Evolutionary conservation across 2,113 vertebrate species (phyloP).

Genomic region (Pituophis catenifer): DNA sequence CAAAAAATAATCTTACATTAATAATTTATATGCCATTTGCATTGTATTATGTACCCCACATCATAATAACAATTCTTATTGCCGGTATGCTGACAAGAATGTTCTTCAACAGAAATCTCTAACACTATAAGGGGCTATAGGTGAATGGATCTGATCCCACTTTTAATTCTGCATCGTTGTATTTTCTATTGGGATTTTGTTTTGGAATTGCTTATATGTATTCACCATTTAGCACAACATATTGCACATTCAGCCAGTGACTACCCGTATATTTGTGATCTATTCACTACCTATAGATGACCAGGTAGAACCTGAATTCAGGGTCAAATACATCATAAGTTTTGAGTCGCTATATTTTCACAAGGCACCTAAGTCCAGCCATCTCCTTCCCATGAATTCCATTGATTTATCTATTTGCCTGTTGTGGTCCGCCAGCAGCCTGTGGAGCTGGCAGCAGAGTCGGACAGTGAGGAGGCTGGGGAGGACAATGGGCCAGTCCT

Average conservation of each 20-base stretch:
- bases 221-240: background rate
- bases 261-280: background rate
- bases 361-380: background rate
- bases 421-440: no score
- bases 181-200: background rate
- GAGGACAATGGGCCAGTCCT: no score
- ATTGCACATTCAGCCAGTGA: background rate
- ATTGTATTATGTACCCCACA: background rate
- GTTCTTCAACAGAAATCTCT: background rate
- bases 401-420: background rate
- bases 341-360: background rate
- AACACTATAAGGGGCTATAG: background rate
- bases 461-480: no score
- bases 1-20: background rate
- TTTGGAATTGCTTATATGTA: background rate
- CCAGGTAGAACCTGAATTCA: background rate
- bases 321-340: background rate
- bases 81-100: background rate
- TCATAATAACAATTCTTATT: background rate
- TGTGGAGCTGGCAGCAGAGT: no score
- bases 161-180: background rate
- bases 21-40: background rate
- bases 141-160: background rate
- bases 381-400: background rate
- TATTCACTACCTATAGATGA: background rate